Evolutionary conservation across 2,113 vertebrate species (phyloP).

Genomic region (Erythrocebus patas): DNA sequence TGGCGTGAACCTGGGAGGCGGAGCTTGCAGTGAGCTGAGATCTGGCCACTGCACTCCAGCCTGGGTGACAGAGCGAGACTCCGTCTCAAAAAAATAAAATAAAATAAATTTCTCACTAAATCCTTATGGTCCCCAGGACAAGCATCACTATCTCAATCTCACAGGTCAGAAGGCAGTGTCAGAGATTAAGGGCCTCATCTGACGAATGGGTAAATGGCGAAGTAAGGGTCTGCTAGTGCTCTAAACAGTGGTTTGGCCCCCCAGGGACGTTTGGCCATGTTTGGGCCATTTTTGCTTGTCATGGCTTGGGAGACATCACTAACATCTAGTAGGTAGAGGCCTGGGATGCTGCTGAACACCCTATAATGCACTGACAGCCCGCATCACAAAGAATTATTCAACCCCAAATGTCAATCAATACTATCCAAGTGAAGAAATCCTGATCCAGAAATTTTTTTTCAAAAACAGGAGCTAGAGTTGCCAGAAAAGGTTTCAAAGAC

Average conservation of each 20-base stretch:
- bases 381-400: background rate
- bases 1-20: no score
- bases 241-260: background rate
- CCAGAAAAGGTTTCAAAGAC: background rate
- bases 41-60: no score
- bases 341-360: background rate
- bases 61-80: no score
- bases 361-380: fast-evolving
- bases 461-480: background rate
- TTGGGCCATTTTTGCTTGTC: no score
- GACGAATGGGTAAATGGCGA: background rate
- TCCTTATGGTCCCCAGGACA: background rate
- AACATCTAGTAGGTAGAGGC: background rate
- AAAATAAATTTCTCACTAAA: background rate
- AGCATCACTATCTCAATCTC: background rate
- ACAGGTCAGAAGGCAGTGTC: background rate
- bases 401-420: background rate
- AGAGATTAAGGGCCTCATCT: background rate
- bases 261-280: background rate
- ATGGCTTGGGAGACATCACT: background rate
- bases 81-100: no score
- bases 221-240: background rate
- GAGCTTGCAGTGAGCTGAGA: no score
- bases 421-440: background rate
- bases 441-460: background rate